Evolutionary conservation across 2,888 invertebrate genomes (phyloP), one percentile per base, ranked within the genome.

Genomic region (Rotaria magnacalcarata): DNA sequence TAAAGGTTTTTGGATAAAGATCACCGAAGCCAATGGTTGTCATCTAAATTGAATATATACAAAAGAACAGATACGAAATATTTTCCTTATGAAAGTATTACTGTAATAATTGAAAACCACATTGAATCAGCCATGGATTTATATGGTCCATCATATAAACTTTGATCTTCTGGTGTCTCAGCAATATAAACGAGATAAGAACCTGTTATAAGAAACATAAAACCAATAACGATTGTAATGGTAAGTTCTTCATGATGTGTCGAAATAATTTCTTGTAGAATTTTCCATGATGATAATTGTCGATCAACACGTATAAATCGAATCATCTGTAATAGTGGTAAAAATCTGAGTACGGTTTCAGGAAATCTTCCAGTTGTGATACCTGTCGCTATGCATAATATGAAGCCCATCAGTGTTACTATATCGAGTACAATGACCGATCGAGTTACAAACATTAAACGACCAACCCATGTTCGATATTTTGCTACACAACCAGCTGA

Each of bases 261-360:
- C 56, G 47, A 43, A 52, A 85, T 84, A 16, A 87, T 85, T 54
- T 54, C 84, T 41, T 50, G 75, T 14, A 87, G 34, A 19, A 87
- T 85, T 75, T 52, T 58, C 87, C 87, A 87, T n/a, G 85, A 85
- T 24, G 75, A 41, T 19, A 84, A 85, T 84, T 85, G 84, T 74
- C 87, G 60, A 75, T 87, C 87, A 27, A 87, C 84, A 56, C 85
- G 75, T 24, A 87, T 56, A 60, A 87, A 87, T 84, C 87, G 52
- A 41, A 85, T 67, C 58, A 85, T 85, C 58, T 87, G 87, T 34
- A 84, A 84, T 84, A 85, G 67, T 56, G 80, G 80, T 47, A 87
- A 80, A n/a, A 24, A 80, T 47, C 24, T 47, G 47, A 80, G 34
- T 24, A n/a, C 14, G 5, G 47, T 24, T 43, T 10, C 24, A 14